Evolutionary conservation across 2,113 vertebrate genomes (phyloP), one percentile per base, ranked within the genome.

Genomic region (Oostethus manadensis): DNA sequence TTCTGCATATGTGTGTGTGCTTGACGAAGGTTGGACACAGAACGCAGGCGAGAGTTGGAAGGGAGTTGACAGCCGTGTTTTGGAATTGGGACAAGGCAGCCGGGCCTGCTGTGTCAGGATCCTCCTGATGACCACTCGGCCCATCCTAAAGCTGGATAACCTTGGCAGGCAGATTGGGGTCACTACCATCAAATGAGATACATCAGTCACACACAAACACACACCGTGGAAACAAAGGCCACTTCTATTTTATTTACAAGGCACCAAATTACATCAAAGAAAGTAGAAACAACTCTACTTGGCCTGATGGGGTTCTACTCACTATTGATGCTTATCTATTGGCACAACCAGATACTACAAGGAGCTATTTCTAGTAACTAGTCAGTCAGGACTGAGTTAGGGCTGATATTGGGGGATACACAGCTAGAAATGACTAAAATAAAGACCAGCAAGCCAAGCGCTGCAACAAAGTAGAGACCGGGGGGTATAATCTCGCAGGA

Each of bases 121-220:
- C 55, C 38, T 87, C 75, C 63, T 68, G 71, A 70, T 84, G 82
- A 70, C 77, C 79, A 81, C 62, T 70, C 73, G 72, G 71, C 58
- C 78, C 68, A 74, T 84, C 68, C 64, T 62, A 42, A 73, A 78
- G 68, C 76, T 70, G 73, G 73, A 73, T 87, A 86, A 89, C 83
- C 77, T 82, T 77, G 77, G 73, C 75, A 76, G 88, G 86, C 89
- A 89, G 86, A 90, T 86, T 89, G 81, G 77, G 89, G 88, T 85
- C 89, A 86, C 60, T 60, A 50, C 67, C 64, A 83, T 90, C 86
- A 87, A 77, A 88, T 83, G 77, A 76, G 76, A 87, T 89, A 71
- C 69, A 87, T 86, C 84, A 68, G 51, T 63, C 59, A 70, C 35
- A 66, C 46, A 59, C 59, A 70, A 55, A 60, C 50, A 45, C 57